Evolutionary conservation across 1,140 invertebrate genomes (phyloP).

Genomic region (Psilanteris sp.): DNA sequence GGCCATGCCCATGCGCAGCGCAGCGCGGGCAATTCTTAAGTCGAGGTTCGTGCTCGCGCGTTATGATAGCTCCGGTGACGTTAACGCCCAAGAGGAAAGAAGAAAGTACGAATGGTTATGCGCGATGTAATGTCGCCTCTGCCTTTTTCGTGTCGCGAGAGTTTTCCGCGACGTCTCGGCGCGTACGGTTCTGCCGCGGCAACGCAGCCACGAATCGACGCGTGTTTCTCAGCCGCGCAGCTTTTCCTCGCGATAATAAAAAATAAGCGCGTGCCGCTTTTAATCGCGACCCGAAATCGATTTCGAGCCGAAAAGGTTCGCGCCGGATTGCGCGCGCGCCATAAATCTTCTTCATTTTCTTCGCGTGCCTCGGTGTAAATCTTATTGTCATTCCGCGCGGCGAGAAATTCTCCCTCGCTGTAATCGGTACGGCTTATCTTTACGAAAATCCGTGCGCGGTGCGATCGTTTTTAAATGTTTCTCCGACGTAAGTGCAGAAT

Average conservation of each 20-base stretch:
- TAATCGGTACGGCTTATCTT: constrained; percentile 22
- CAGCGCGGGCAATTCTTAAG: constrained; percentile 14
- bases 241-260: too few species aligned
- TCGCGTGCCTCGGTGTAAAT: constrained; percentile 30
- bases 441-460: constrained; percentile 3
- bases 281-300: too few species aligned
- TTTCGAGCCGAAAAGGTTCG: too few species aligned
- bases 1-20: constrained; percentile 37
- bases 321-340: too few species aligned
- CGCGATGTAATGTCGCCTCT: constrained; percentile 26
- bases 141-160: constrained; percentile 26
- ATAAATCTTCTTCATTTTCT: constrained; percentile 35
- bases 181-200: too few species aligned
- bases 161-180: constrained; percentile 42
- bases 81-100: constrained; percentile 49
- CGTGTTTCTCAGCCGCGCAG: too few species aligned
- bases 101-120: constrained; percentile 43
- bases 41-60: constrained; percentile 37
- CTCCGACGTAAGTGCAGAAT: too few species aligned
- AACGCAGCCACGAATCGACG: too few species aligned
- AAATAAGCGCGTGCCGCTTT: too few species aligned
- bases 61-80: constrained; percentile 42
- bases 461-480: not conserved
- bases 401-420: constrained; percentile 12
- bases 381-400: constrained; percentile 24